Conservation (phyloP, 1,140 invertebrate species). For the Diorhabda sublineata region DNA sequence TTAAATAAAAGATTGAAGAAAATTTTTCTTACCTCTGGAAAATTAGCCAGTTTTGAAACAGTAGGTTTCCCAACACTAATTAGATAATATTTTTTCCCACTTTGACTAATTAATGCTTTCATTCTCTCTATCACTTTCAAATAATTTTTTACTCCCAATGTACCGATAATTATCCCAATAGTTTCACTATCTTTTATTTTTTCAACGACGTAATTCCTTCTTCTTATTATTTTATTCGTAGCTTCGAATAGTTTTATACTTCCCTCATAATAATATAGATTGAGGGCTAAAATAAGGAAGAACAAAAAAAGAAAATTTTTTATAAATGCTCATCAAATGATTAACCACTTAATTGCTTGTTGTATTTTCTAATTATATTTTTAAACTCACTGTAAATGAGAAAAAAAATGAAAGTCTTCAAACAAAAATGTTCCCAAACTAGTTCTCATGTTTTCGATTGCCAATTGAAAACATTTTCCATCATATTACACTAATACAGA, state of each 20-base stretch:
- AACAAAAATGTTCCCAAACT: no score
- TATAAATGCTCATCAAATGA: no score
- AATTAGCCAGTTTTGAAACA: slow-evolving; percentile 89
- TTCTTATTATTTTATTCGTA: slow-evolving; percentile 53
- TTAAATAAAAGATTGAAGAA: no score
- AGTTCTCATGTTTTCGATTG: no score
- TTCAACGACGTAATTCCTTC: slow-evolving; percentile 78
- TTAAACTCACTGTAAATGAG: no score
- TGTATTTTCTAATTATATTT: no score
- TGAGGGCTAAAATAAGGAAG: slow-evolving; percentile 42
- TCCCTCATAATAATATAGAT: slow-evolving; percentile 52
- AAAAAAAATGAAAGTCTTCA: no score
- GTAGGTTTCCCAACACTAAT: slow-evolving; percentile 90
- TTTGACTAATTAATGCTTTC: slow-evolving; percentile 65
- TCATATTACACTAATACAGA: no score
- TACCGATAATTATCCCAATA: slow-evolving; percentile 85
- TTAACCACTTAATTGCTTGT: no score
- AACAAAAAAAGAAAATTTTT: neutral
- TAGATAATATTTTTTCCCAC: slow-evolving; percentile 84
- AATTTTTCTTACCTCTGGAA: slow-evolving; percentile 65
- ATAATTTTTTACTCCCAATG: slow-evolving; percentile 78
- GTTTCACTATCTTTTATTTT: slow-evolving; percentile 82
- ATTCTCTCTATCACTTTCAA: slow-evolving; percentile 70
- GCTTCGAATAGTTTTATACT: slow-evolving; percentile 47
- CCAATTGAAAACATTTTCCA: no score